Evolutionary conservation across 1,140 invertebrate genomes (phyloP).

Genomic region (Drosophila bocqueti): DNA sequence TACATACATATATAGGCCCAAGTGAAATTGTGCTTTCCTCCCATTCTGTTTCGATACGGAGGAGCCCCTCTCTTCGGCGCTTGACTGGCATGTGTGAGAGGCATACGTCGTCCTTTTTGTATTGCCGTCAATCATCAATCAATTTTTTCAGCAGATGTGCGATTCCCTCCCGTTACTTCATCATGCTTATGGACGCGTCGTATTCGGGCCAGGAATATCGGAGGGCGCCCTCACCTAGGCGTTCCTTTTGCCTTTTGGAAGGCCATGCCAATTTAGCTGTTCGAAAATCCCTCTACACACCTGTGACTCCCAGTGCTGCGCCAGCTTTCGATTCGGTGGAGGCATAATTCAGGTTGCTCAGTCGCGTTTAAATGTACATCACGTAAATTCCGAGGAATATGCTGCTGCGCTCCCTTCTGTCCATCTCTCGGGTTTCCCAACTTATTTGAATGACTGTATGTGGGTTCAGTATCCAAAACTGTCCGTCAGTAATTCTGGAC

Average conservation of each 20-base stretch:
- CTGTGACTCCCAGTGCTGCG: slow-evolving; percentile 14
- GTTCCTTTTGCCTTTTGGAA: slow-evolving; percentile 60
- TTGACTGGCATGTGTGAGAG: slow-evolving; percentile 14
- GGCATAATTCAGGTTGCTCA: slow-evolving; percentile 76
- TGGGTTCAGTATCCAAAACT: slow-evolving; percentile 39
- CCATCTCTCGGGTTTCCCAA: slow-evolving; percentile 21
- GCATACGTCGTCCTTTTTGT: slow-evolving; percentile 36
- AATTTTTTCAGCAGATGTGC: slow-evolving; percentile 77
- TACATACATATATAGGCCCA: slow-evolving; percentile 32
- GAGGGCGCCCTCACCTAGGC: slow-evolving; percentile 49
- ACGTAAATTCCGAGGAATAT: slow-evolving; percentile 77
- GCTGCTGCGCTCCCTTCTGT: slow-evolving; percentile 32
- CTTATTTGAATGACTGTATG: slow-evolving; percentile 47
- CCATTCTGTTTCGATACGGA: slow-evolving; percentile 13
- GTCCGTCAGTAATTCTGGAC: slow-evolving; percentile 1
- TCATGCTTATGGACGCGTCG: slow-evolving; percentile 66
- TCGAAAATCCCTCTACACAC: slow-evolving; percentile 45
- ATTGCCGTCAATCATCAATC: slow-evolving; percentile 47
- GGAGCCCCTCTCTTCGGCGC: slow-evolving; percentile 2
- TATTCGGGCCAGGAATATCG: slow-evolving; percentile 38
- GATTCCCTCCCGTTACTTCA: slow-evolving; percentile 40
- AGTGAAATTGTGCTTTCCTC: slow-evolving; percentile 70
- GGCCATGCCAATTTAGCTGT: slow-evolving; percentile 70
- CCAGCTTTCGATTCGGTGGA: slow-evolving; percentile 35
- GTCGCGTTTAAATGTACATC: slow-evolving; percentile 75